A percentile compares a stretch with the other conserved stretches of the same genome.
phyloP scores from a whole-genome alignment of 2,113 vertebrate species.

The Microtus ochrogaster region DNA sequence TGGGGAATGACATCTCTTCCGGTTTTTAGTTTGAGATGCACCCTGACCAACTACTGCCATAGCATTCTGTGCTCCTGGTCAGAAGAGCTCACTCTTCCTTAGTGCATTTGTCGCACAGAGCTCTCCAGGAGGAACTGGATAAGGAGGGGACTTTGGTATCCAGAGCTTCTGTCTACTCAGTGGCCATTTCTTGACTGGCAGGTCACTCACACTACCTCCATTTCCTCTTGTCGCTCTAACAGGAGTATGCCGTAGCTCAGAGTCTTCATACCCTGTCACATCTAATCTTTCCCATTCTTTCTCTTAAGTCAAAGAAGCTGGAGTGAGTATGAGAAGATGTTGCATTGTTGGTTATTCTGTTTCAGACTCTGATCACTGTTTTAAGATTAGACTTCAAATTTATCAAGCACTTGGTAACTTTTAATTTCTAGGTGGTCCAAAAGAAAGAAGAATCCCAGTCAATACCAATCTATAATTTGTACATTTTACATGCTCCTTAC shows the following conservation, averaged over 20 bases:
- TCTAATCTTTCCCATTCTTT: neutral
- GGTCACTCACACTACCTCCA: neutral
- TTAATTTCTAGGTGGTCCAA: neutral
- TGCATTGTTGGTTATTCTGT: neutral
- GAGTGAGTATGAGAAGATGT: neutral
- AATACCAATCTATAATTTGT: neutral
- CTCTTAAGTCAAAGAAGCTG: neutral
- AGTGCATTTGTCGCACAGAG: neutral
- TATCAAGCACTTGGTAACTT: neutral
- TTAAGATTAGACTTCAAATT: neutral
- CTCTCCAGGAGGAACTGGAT: neutral
- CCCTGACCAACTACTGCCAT: no score
- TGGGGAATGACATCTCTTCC: neutral
- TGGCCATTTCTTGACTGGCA: neutral
- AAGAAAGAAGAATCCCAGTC: neutral
- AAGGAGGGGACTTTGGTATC: fast-evolving
- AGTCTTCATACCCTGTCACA: neutral
- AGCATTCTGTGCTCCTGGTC: no score
- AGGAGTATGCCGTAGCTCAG: no score
- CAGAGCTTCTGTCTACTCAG: neutral
- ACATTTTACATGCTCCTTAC: neutral
- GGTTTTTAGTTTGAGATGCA: neutral
- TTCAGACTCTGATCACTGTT: neutral
- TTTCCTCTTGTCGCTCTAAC: neutral
- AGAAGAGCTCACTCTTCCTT: no score